phyloP scores from a whole-genome alignment of 2,113 vertebrate species.

The Heterocephalus glaber region DNA sequence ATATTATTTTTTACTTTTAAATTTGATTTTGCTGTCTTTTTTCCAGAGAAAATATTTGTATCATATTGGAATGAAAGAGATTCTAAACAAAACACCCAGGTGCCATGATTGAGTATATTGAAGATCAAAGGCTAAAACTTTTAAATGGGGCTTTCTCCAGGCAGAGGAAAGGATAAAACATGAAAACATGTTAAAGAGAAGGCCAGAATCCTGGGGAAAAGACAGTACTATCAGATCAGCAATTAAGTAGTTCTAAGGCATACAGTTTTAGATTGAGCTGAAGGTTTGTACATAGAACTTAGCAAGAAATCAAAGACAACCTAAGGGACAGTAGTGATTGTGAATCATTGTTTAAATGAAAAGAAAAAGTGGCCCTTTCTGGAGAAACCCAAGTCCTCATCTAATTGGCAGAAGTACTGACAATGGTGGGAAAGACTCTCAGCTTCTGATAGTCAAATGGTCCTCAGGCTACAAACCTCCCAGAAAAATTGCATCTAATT shows the following conservation, averaged over 20 bases:
- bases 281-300: neutral
- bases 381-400: neutral
- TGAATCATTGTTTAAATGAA: slow-evolving; percentile 6
- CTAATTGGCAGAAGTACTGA: neutral
- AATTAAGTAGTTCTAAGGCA: neutral
- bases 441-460: neutral
- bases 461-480: neutral
- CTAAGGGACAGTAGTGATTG: neutral
- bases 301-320: neutral
- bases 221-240: neutral
- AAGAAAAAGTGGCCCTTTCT: neutral
- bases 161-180: neutral
- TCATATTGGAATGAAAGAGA: neutral
- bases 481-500: neutral
- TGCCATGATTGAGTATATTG: neutral
- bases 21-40: slow-evolving; percentile 7
- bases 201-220: neutral
- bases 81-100: neutral
- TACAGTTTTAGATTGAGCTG: neutral
- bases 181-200: slow-evolving; percentile 27
- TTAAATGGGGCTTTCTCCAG: neutral
- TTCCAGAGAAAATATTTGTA: neutral
- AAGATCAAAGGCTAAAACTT: neutral
- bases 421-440: neutral
- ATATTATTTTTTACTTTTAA: slow-evolving; percentile 31